Evolutionary conservation across 2,797 vertebrate species (phyloP), one percentile per base, ranked within the genome.

Genomic region (Alosa sapidissima): DNA sequence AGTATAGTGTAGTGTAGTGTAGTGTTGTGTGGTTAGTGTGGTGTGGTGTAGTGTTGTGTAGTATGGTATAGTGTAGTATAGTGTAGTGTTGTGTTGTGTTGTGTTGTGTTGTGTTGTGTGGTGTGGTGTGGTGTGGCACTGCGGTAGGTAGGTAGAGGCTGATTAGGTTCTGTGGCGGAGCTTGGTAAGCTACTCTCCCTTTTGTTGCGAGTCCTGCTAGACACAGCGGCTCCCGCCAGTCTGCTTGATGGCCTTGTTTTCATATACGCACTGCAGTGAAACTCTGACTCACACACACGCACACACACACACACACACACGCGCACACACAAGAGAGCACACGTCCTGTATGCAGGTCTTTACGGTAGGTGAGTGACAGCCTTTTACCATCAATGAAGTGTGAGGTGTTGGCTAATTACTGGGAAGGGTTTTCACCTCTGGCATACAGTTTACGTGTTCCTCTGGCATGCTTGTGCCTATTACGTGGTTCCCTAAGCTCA

Each of bases 261-360:
- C 72, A 78, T 19, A 9, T 78, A 9, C 1, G 2, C 10, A 48
- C 41, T 14, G 41, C 41, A 21, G 41, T 78, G 72, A 78, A 78
- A 78, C 72, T 78, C 41, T 78, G 72, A 78, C 72, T 47, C 41
- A 78, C 24, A 54, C 68, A 65, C 84, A 54, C 36, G 52, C 81
- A 86, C 85, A 72, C 5, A 3, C 54, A 85, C 84, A 86, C 86
- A 84, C 48, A 82, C 87, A 85, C 84, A 60, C 19, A 72, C 65
- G 54, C 68, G 21, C 11, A 16, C 51, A 65, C 36, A 81, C 33
- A 36, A 81, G 36, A 55, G 33, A 47, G 36, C 58, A 85, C 55
- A 60, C 1, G n/a, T 19, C 54, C 54, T 19, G 54, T 24, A 21
- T 6, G n/a, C n/a, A 62, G 58, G 58, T 62, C 7, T 9, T 62